These are phyloP conservation scores for Oplegnathus fasciatus DNA, from an alignment of 2,113 vertebrate genomes.

Conservation along the genomic window DNA sequence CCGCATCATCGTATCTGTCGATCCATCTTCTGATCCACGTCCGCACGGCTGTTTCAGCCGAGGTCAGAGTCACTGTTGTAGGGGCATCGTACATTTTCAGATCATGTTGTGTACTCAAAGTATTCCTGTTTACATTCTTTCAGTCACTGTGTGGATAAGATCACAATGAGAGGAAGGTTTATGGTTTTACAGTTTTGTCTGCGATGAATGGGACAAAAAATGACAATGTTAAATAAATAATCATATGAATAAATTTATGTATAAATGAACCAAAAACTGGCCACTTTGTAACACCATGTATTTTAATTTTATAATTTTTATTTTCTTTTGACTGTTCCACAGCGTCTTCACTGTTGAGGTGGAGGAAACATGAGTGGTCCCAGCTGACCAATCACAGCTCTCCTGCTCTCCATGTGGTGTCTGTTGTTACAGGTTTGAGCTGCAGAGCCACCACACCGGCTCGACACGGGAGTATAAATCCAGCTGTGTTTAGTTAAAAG, in stretches of 20 bases:
- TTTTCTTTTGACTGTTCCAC: not conserved
- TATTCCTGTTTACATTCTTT: constrained; percentile 32
- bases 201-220: not conserved
- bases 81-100: not conserved
- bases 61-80: constrained; percentile 14
- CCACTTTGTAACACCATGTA: not conserved
- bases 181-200: not conserved
- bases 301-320: not conserved
- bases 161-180: constrained; percentile 12
- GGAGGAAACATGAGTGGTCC: not conserved
- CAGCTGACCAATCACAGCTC: constrained; percentile 25
- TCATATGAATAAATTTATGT: not conserved
- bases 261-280: no score
- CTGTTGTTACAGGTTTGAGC: constrained; percentile 40
- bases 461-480: constrained; percentile 2
- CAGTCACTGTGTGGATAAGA: constrained; percentile 7
- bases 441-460: constrained; percentile 9
- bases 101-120: not conserved
- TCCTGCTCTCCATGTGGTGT: not conserved
- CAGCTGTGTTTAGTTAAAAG: constrained; percentile 35
- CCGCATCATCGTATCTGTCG: not conserved
- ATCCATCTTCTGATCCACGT: constrained; percentile 12
- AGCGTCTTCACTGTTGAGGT: no score
- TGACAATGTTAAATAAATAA: not conserved
- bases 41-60: not conserved